phyloP scores from a whole-genome alignment of 2,888 invertebrate genomes.

The Thymelicus lineola region DNA sequence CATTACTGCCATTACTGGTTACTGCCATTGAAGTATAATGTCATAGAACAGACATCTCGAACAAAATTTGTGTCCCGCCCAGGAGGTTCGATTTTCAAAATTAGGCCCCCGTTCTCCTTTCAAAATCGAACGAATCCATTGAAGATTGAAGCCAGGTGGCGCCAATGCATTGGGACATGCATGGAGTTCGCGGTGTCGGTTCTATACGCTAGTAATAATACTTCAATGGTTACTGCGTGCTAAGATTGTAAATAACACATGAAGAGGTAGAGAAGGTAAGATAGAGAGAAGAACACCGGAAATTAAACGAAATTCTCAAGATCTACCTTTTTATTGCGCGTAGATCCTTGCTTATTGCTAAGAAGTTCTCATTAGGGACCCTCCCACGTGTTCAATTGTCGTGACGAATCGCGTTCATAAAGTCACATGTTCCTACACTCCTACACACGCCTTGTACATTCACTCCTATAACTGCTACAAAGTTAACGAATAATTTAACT shows the following conservation, averaged over 20 bases:
- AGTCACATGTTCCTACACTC: slow-evolving; percentile 68
- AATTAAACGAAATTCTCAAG: slow-evolving; percentile 56
- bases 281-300: slow-evolving; percentile 39
- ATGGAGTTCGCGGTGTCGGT: no score
- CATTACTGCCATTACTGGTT: no score
- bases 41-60: no score
- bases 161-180: no score
- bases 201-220: no score
- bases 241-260: slow-evolving; percentile 27
- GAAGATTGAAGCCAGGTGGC: no score
- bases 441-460: slow-evolving; percentile 58
- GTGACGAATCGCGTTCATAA: slow-evolving; percentile 82
- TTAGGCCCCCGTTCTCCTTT: no score
- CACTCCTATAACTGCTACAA: slow-evolving; percentile 57
- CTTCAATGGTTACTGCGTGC: neutral
- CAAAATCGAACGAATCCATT: no score
- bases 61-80: no score
- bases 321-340: slow-evolving; percentile 59
- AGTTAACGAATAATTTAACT: slow-evolving; percentile 28
- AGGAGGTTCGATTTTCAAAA: no score
- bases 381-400: slow-evolving; percentile 75
- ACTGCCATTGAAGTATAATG: no score
- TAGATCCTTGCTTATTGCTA: slow-evolving; percentile 51
- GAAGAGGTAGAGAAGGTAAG: slow-evolving; percentile 9
- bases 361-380: slow-evolving; percentile 58